Evolutionary conservation across 2,797 vertebrate genomes (phyloP).

Genomic region (Agapornis canus): DNA sequence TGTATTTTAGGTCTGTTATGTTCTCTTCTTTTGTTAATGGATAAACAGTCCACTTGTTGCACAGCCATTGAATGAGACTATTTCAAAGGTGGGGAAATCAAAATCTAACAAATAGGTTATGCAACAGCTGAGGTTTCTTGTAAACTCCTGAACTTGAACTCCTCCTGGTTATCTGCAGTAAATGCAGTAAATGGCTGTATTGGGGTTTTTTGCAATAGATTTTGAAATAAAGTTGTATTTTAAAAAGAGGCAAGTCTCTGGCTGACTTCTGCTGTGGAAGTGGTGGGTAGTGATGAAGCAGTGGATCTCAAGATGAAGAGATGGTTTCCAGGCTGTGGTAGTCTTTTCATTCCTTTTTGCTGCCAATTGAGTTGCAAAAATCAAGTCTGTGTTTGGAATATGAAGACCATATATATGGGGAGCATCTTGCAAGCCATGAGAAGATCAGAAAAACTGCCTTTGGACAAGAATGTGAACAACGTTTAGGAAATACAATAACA

Average conservation of each 20-base stretch:
- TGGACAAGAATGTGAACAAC: neutral
- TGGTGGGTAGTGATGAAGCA: neutral
- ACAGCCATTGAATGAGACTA: neutral
- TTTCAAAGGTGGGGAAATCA: neutral
- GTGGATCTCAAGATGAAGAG: neutral
- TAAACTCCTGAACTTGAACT: neutral
- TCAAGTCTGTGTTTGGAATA: neutral
- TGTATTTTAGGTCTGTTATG: neutral
- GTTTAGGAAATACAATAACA: neutral
- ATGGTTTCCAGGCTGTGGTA: neutral
- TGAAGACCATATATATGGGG: neutral
- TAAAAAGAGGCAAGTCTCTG: neutral
- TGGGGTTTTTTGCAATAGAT: neutral
- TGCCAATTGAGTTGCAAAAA: neutral
- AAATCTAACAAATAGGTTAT: neutral
- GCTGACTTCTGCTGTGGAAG: neutral
- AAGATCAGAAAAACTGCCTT: neutral
- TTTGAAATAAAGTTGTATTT: neutral
- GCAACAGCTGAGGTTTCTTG: neutral
- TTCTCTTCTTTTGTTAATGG: neutral
- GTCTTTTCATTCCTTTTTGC: neutral
- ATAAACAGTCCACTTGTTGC: neutral
- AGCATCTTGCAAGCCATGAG: neutral
- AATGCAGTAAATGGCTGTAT: neutral
- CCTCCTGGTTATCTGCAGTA: neutral